Evolutionary conservation across 1,140 invertebrate species (phyloP), one percentile per base, ranked within the genome.

Genomic region (Polypedilum pembai): DNA sequence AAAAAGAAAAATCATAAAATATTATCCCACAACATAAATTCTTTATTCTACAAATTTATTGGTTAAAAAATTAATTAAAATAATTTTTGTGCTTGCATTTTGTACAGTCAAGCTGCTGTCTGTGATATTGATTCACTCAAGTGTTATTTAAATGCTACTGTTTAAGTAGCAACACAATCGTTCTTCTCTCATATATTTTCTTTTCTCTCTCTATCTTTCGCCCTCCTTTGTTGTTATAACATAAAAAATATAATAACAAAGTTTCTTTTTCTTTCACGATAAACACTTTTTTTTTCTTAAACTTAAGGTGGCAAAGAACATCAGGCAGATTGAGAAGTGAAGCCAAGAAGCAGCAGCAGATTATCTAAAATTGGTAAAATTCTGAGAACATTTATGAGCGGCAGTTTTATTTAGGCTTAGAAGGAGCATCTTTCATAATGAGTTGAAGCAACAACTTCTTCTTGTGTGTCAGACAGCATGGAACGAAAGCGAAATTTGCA

Each of bases 231-330:
- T 56, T 56, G 45, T 56, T 56, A 56, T 56, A 56, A 56, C n/a
- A 56, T 56, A 56, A 56, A 56, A 56, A 56, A 56, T 56, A 56
- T 56, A 56, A 56, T 56, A 56, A 56, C 45, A 56, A 56, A 56
- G 45, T 56, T 56, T 56, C n/a, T 56, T 15, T 56, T 15, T 56
- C n/a, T 56, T 56, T n/a, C 45, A 56, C n/a, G 12, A n/a, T 15
- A 15, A 12, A n/a, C n/a, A 56, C 45, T 56, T 45, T n/a, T 15
- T 56, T 4, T n/a, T 12, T 56, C 12, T 56, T n/a, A 45, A 45
- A n/a, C 45, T 56, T 56, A 56, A 56, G 45, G 45, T 56, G 45
- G 45, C 45, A 56, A 56, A 45, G 45, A 56, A 56, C 45, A 56
- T 56, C 45, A 56, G 45, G 45, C 45, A 56, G 45, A 56, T 56